Percentiles rank a stretch among this genome's conserved stretches.
phyloP scores from a whole-genome alignment of 2,888 invertebrate genomes.

The Cylindroiulus punctatus region DNA sequence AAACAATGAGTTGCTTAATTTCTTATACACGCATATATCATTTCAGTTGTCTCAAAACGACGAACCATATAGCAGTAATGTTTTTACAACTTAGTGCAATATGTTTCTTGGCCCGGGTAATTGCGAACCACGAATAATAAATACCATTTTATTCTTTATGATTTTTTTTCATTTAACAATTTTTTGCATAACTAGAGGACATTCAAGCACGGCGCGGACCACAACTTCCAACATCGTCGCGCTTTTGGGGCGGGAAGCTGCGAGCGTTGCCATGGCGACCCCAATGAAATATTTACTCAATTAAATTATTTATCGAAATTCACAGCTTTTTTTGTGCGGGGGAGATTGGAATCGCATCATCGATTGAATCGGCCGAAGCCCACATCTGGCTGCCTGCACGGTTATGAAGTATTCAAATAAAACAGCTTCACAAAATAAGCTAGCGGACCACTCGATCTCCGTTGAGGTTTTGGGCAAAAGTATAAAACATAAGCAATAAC shows the following conservation, averaged over 20 bases:
- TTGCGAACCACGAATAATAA: too few species aligned
- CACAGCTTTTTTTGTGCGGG: not conserved
- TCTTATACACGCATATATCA: too few species aligned
- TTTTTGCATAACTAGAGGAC: too few species aligned
- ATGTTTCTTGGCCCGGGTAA: too few species aligned
- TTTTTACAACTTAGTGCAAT: too few species aligned
- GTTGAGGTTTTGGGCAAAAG: not conserved
- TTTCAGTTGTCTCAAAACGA: too few species aligned
- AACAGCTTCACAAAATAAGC: not conserved
- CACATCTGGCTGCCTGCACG: not conserved
- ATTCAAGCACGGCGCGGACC: too few species aligned
- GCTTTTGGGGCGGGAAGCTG: not conserved
- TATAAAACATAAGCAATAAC: not conserved
- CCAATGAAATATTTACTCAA: not conserved
- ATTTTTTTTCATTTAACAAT: too few species aligned
- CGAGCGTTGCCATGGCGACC: constrained; percentile 1
- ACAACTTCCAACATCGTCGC: too few species aligned
- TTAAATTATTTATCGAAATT: constrained; percentile 10
- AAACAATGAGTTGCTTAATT: too few species aligned
- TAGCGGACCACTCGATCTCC: not conserved
- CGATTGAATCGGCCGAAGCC: not conserved
- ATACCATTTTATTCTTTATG: too few species aligned
- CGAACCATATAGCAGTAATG: too few species aligned
- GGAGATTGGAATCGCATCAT: not conserved
- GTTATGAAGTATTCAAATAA: constrained; percentile 7